Base-by-base conservation (phyloP, 2,888 invertebrate species). In the Agapostemon virescens region DNA sequence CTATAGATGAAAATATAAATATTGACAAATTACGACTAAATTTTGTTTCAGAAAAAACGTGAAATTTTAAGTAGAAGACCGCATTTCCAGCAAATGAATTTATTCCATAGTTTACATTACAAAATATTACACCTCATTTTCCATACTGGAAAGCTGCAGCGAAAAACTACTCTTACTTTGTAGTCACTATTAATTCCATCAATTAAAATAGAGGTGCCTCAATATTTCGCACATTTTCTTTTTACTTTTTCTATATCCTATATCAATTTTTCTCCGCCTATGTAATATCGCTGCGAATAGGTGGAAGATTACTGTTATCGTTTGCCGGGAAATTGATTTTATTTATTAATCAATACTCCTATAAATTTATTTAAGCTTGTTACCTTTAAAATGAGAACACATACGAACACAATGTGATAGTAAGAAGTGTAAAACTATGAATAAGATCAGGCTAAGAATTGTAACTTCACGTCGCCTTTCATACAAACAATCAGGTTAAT, bases 41-140 rank as follows among this genome's bases (percentile, higher is more conserved):
- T 38, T 74, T 36, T 75, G 74, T 77, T 17, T 55, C 70, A 49
- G 72, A 70, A 71, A 75, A 78, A 84, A 6, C 68, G 70, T 78
- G 76, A 77, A 66, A 45, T 74, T 81, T 78, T 85, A 82, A 82
- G 80, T 84, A 85, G 82, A 85, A 84, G 82, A 80, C 84, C 80
- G 78, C 75, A 81, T 75, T 84, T 83, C 82, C 80, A 84, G 82
- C 74, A 82, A 83, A 82, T 69, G 63, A 83, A 85, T 88, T 87
- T 86, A 84, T 86, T 85, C 77, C 83, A 83, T 84, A 83, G 81
- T 82, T 85, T 82, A 84, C 84, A 82, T 84, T 87, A 87, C 83
- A 87, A 88, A 88, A 88, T 79, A 87, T 85, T 85, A 82, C 86
- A 84, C 79, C 82, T 79, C 74, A 77, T 74, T 80, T 42, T 76